Evolutionary conservation across 2,797 vertebrate genomes (phyloP).

Genomic region (Sebastiscus albofasciatus): DNA sequence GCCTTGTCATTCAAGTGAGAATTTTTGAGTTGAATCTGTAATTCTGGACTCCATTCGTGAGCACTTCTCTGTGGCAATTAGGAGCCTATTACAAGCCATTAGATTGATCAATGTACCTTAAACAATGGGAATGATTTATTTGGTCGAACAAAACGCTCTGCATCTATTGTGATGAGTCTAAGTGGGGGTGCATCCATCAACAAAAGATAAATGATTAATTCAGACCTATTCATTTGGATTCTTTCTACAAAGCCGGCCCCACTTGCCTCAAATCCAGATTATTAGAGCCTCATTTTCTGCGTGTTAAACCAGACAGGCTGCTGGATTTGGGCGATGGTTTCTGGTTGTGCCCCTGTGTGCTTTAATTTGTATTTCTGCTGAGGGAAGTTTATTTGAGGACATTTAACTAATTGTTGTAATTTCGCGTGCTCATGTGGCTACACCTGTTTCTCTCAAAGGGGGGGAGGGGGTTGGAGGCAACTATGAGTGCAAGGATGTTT

Average conservation of each 20-base stretch:
- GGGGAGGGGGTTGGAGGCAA: slow-evolving; percentile 42
- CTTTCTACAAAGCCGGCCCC: slow-evolving; percentile 78
- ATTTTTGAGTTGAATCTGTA: slow-evolving; percentile 81
- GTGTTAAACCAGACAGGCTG: slow-evolving; percentile 76
- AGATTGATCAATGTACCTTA: slow-evolving; percentile 99
- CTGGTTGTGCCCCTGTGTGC: slow-evolving; percentile 72
- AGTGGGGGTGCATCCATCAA: slow-evolving; percentile 88
- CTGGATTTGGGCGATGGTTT: slow-evolving; percentile 68
- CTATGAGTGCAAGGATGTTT: slow-evolving; percentile 49
- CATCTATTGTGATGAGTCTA: slow-evolving; percentile 86
- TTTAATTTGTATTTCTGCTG: slow-evolving; percentile 87
- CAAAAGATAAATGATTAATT: slow-evolving; percentile 89
- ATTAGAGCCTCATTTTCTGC: slow-evolving; percentile 81
- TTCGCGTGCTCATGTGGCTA: slow-evolving; percentile 68
- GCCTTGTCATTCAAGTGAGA: slow-evolving; percentile 74
- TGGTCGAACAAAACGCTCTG: slow-evolving; percentile 86
- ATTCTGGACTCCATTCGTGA: slow-evolving; percentile 85
- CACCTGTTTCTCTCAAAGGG: slow-evolving; percentile 75
- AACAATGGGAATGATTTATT: slow-evolving; percentile 99
- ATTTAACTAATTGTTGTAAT: slow-evolving; percentile 86
- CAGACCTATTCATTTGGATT: slow-evolving; percentile 89
- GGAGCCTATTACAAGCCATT: slow-evolving; percentile 98
- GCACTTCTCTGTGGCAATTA: slow-evolving; percentile 95
- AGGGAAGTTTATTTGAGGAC: slow-evolving; percentile 85
- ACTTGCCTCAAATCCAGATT: slow-evolving; percentile 79